Evolutionary conservation across 2,113 vertebrate species (phyloP).

Genomic region (Petroica traversi): DNA sequence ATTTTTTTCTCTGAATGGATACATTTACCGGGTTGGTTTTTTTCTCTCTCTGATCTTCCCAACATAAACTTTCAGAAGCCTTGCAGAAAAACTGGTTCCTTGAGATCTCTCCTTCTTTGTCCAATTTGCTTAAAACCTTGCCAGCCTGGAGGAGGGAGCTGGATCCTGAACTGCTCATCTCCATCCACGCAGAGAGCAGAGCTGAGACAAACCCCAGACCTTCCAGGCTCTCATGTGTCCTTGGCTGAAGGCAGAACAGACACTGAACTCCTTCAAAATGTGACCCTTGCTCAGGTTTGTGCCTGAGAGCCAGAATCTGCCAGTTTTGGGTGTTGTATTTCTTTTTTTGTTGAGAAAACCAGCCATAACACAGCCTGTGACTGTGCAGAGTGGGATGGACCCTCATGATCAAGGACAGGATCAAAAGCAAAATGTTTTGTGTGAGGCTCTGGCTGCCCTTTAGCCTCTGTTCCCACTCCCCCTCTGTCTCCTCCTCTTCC

Average conservation of each 20-base stretch:
- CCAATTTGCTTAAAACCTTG: background rate
- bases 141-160: too few species aligned
- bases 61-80: background rate
- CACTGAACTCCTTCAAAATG: background rate
- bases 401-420: conserved; percentile 19
- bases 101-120: background rate
- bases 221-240: background rate
- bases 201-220: background rate
- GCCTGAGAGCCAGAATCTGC: background rate
- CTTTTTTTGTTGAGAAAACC: background rate
- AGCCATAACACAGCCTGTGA: background rate
- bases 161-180: background rate
- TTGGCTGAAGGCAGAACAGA: background rate
- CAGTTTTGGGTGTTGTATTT: background rate
- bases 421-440: conserved; percentile 37
- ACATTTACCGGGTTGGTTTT: background rate
- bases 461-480: background rate
- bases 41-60: background rate
- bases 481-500: background rate
- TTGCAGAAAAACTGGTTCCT: background rate
- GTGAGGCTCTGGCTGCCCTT: background rate
- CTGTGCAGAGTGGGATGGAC: background rate
- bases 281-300: background rate
- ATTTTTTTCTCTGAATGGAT: background rate
- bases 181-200: accelerated